Evolutionary conservation across 53 echinoderm and acorn worm genomes (phyloP), one percentile per base, ranked within the genome.

Genomic region (Crossaster papposus): DNA sequence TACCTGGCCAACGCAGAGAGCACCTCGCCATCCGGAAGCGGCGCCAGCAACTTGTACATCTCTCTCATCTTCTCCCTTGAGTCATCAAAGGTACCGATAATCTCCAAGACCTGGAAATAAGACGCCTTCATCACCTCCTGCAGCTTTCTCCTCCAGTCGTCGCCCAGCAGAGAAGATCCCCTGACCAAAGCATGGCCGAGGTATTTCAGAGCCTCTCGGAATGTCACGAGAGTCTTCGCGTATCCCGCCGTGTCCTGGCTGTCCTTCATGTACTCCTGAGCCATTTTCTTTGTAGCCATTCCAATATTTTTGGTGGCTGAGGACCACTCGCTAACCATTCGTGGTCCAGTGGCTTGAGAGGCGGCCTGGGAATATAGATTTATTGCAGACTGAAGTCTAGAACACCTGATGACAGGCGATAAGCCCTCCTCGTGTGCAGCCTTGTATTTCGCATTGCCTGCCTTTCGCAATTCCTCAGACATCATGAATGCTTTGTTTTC

Each of bases 291-390:
- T 9, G 72, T 51, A 1, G 85, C 73, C 73, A 72, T 54, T 10
- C 85, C 85, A 18, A 54, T 33, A 28, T 85, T 85, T 12, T 85
- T 85, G 17, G 54, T 85, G 2, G 85, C 85, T 2, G 73, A 85
- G 4, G 72, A 85, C 85, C 85, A 73, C n/a, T 83, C 83, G 9
- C 22, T 30, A 20, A 31, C 55, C 55, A 17, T 31, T 22, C 31
- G 53, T 3, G 51, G 73, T 18, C 34, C 73, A 51, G 20, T 15
- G 26, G 85, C 85, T 32, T 28, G 54, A 4, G 24, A 26, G 20
- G 54, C 73, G 30, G 85, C 85, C 53, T 44, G 20, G 3, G 23
- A 20, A 51, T 85, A 85, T 11, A 44, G 51, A 11, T 72, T 12
- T 1, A 54, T 36, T 1, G 85, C 73, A 17, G 22, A 30, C 53